These are phyloP conservation scores for Heloderma charlesbogerti DNA, from an alignment of 2,113 vertebrate species.

Conservation along the genomic window DNA sequence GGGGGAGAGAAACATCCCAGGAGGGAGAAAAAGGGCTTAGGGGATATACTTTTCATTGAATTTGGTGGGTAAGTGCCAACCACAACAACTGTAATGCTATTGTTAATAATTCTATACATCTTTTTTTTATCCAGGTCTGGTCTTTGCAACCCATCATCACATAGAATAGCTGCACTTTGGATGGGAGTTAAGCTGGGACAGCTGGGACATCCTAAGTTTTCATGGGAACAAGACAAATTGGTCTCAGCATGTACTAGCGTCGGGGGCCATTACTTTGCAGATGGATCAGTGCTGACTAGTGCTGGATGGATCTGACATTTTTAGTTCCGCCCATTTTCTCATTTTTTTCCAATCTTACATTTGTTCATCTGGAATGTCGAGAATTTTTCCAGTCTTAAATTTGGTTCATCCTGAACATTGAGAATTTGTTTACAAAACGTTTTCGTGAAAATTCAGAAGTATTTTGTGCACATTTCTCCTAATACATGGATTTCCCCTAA, in stretches of 20 bases:
- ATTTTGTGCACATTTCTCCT: no score
- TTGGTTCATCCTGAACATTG: no score
- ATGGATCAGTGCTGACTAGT: neutral
- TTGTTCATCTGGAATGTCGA: no score
- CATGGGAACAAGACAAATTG: neutral
- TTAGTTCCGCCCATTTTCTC: no score
- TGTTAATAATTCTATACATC: slow-evolving; percentile 27
- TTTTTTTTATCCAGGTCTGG: neutral
- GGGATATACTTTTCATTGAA: slow-evolving; percentile 45
- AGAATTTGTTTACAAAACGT: no score
- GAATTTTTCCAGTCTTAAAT: no score
- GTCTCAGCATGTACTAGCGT: neutral
- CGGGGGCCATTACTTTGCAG: no score
- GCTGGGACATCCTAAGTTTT: neutral
- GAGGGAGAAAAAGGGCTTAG: slow-evolving; percentile 21
- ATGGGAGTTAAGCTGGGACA: neutral
- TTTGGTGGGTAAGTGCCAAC: slow-evolving; percentile 31
- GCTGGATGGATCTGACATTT: no score
- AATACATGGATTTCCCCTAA: no score
- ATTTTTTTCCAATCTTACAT: no score
- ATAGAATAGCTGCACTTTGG: neutral
- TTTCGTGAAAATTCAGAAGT: no score
- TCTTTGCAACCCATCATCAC: neutral
- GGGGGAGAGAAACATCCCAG: accelerated
- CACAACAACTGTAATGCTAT: slow-evolving; percentile 39